These are phyloP conservation scores for Platichthys stellatus DNA, from an alignment of 2,113 vertebrate genomes.

Conservation along the genomic window DNA sequence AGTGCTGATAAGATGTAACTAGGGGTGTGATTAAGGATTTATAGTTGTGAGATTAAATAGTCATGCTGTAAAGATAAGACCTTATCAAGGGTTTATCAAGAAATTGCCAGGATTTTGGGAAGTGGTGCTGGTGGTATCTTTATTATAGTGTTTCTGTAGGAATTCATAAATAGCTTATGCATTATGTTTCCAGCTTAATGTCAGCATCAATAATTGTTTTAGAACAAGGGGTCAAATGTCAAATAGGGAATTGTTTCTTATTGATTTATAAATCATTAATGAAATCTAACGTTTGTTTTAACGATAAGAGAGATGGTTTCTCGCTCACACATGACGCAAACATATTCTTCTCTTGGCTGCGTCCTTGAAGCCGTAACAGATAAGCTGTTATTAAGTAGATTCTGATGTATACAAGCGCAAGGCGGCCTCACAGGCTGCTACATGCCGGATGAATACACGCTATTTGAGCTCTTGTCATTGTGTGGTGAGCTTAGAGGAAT, in stretches of 20 bases:
- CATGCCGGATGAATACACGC: conserved; percentile 79
- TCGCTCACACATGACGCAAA: not conserved
- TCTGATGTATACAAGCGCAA: conserved; percentile 15
- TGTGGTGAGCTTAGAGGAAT: conserved; percentile 86
- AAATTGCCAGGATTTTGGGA: not conserved
- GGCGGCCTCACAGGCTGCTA: conserved; percentile 78
- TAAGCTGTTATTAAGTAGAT: conserved; percentile 40
- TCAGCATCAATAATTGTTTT: not conserved
- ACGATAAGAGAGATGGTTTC: not conserved
- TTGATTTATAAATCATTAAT: not conserved
- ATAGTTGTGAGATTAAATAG: not conserved
- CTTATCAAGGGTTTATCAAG: too few relatives aligned
- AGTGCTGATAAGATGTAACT: not conserved
- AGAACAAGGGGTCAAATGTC: not conserved
- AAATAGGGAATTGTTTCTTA: not conserved
- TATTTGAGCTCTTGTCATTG: conserved; percentile 88
- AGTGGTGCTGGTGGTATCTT: not conserved
- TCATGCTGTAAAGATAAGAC: not conserved
- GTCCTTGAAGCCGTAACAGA: conserved; percentile 22
- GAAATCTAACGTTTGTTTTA: not conserved
- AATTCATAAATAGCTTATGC: not conserved
- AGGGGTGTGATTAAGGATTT: too few relatives aligned
- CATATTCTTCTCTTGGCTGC: not conserved
- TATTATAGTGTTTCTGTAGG: too few relatives aligned
- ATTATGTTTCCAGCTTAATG: not conserved